These are phyloP conservation scores for Cecidostiba fungosa DNA, from an alignment of 2,888 invertebrate genomes.

Conservation along the genomic window DNA sequence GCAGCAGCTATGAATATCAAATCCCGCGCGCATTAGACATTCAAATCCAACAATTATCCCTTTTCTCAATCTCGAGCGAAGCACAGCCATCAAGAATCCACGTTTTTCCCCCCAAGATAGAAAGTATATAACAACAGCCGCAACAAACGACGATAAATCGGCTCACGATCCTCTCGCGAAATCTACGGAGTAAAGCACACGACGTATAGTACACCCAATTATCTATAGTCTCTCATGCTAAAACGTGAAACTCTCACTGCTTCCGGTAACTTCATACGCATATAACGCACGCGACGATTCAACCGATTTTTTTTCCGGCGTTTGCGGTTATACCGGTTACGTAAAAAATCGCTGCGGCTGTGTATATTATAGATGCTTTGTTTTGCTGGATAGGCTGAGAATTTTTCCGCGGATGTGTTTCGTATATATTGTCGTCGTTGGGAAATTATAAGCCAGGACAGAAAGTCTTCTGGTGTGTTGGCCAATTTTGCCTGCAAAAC, in stretches of 20 bases:
- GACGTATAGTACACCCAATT: not conserved
- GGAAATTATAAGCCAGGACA: too few species aligned
- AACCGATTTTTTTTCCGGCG: conserved; percentile 10
- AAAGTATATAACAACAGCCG: not conserved
- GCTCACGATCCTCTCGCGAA: not conserved
- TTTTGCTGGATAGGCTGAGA: not conserved
- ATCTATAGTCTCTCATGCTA: not conserved
- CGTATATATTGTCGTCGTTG: not conserved
- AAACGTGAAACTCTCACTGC: conserved; percentile 17
- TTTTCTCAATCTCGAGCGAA: not conserved
- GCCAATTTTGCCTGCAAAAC: too few species aligned
- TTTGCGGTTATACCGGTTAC: not conserved
- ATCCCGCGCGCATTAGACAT: not conserved
- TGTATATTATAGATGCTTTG: not conserved
- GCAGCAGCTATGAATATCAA: too few species aligned
- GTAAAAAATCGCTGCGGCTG: not conserved
- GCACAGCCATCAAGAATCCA: not conserved
- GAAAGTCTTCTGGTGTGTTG: too few species aligned
- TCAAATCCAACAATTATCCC: not conserved
- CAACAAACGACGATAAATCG: conserved; percentile 6
- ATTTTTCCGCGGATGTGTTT: not conserved
- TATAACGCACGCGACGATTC: not conserved
- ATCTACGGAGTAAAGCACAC: not conserved
- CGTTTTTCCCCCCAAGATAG: not conserved
- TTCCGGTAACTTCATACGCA: conserved; percentile 27